Percentiles rank a stretch among this genome's conserved stretches.
Conservation (phyloP, 2,113 vertebrate species). For the Euleptes europaea region DNA sequence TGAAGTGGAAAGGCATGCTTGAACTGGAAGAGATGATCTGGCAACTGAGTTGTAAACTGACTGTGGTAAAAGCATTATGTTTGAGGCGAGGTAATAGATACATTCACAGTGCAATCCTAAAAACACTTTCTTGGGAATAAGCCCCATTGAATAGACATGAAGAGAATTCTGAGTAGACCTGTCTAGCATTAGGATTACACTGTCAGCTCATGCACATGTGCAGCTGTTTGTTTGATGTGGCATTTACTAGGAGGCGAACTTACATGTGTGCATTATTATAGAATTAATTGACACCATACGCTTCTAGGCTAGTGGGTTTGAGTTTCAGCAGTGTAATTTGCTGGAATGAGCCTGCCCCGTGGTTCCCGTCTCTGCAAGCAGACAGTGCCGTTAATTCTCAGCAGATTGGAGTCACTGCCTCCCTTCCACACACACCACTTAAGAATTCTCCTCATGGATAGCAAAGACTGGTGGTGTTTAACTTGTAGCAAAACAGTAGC, state of each 20-base stretch:
- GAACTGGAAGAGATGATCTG: no score
- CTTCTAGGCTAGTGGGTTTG: not conserved
- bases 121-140: no score
- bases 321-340: not conserved
- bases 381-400: not conserved
- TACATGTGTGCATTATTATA: not conserved
- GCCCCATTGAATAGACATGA: no score
- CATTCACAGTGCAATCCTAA: no score
- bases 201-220: not conserved
- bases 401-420: not conserved
- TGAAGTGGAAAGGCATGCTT: no score
- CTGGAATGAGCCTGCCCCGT: rapidly evolving
- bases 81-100: no score
- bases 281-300: not conserved
- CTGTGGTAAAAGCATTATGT: no score
- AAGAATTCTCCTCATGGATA: slow-evolving; percentile 35
- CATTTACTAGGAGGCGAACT: not conserved
- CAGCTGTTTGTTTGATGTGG: not conserved
- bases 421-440: slow-evolving; percentile 12
- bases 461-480: slow-evolving; percentile 42
- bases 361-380: not conserved
- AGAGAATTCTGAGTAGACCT: no score
- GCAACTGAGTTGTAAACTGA: no score
- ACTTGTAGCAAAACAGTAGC: slow-evolving; percentile 60
- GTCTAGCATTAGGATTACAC: no score